Evolutionary conservation across 2,888 invertebrate genomes (phyloP), one percentile per base, ranked within the genome.

Genomic region (Lingula anatina): DNA sequence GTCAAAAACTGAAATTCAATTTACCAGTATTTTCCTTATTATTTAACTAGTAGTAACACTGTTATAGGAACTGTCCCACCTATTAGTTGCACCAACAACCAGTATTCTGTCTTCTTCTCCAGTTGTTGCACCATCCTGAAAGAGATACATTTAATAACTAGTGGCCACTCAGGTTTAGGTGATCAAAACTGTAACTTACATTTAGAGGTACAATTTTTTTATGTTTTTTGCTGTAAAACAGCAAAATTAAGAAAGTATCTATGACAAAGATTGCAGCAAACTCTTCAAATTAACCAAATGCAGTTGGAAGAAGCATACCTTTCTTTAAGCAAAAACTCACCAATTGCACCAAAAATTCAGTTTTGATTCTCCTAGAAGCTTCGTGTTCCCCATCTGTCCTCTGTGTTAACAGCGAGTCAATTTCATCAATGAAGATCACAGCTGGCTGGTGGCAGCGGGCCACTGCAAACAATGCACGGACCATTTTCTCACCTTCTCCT

Each of bases 371-470:
- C 7, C 96, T 80, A 0, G 94, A 91, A 50, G 92, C 89, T 71
- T 99, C 97, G 68, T 97, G 94, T 72, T 99, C 97, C 0, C 85
- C 83, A 63, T 95, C 94, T 46, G 85, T 88, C 46, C 96, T 81
- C 71, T 93, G 89, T 0, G 89, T 88, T 18, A 97, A 79, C 28
- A 99, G 78, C 0, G 97, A 96, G 78, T 99, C 99, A 47, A 99
- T 92, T 80, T 97, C 97, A 76, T 99, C 99, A 65, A 99, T 95
- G 74, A 99, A 99, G 66, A 99, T 87, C 0, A 97, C 94, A n/a
- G 96, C 86, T 0, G 97, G 97, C 71, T 94, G 91, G 71, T 77
- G 71, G 48, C 73, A 70, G 45, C 78, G 79, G 0, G 96, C 95
- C 1, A 96, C 92, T 1, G 90, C 87, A 78, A 97, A 97, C 47